Evolutionary conservation across 1,140 invertebrate species (phyloP), one percentile per base, ranked within the genome.

Genomic region (Drosophila ambigua): DNA sequence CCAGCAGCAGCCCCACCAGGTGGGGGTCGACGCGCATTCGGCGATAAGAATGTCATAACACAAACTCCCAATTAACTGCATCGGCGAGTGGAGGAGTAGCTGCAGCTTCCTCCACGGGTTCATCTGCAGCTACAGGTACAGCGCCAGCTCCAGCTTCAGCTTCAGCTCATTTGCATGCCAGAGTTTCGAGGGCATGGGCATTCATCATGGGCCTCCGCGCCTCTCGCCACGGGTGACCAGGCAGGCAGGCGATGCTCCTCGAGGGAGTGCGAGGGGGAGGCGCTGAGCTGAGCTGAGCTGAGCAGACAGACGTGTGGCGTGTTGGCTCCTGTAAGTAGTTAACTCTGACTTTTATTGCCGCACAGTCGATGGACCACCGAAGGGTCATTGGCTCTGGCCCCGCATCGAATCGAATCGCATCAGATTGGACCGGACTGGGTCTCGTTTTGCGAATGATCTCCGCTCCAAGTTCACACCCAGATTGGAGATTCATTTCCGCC

Each of bases 241-340:
- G 9, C 31, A 4, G 8, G 9, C 31, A 35, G 31, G 31, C 11
- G 31, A 35, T 35, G 1, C 31, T 35, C 31, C 7, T 39, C 15
- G 44, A 11, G 23, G 11, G 20, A 24, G 5, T 2, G 20, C 1
- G 31, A 8, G 44, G 68, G 64, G 66, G 51, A 68, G 64, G 48
- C 66, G 45, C 5, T 13, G 45, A 49, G 5, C n/a, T n/a, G n/a
- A n/a, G n/a, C n/a, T n/a, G n/a, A n/a, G 45, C 5, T 13, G 45
- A 49, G 5, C n/a, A 53, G 43, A 66, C 53, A 54, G 72, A 66
- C 45, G 65, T 76, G 66, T 75, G 55, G 57, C 72, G 48, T 64
- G 73, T 73, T 67, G 77, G 59, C 67, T 76, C 72, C 78, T 81
- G 79, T 82, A 82, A 82, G 69, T 65, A 78, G 74, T 82, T 82